Base-by-base conservation (phyloP, 1,140 invertebrate species). In the Probaryconus sp. region DNA sequence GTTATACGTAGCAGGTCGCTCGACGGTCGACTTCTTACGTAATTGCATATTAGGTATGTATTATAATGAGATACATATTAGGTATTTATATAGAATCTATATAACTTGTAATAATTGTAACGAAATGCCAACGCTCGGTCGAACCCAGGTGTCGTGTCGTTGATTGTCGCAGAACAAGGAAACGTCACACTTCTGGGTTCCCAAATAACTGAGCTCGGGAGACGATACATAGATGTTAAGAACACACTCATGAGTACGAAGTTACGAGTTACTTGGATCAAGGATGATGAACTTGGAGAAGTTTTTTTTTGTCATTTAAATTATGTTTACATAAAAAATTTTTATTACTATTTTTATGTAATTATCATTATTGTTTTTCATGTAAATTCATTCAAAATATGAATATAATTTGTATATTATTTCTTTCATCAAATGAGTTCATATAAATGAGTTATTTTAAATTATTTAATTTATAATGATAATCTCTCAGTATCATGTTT, bases 31-130 rank as follows among this genome's bases (percentile, higher is more conserved):
- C 78, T 84, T 85, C 77, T 81, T 82, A 85, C 74, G 85, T 81
- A 86, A 86, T 85, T 83, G 80, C 83, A 87, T 86, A 85, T 83
- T 87, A 87, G 85, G 79, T 86, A 87, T 87, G 84, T 87, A 88
- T 86, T 85, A 85, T 83, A 86, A 58, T 79, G 79, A 85, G 81
- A 84, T 79, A 82, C 85, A 85, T 86, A 87, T 85, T 87, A 87
- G 83, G 80, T 87, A 87, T 87, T 87, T 87, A 85, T 86, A 85
- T 85, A 86, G 83, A 85, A 85, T 85, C 83, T 85, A 85, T 85
- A 80, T 85, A 85, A 82, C 82, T 71, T 85, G 81, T 86, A 85
- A 75, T 85, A 85, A 86, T 84, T 87, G 78, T 87, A 86, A 86
- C 79, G 77, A 87, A 87, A 87, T 85, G 83, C 83, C 85, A 88